A percentile compares a stretch with the other conserved stretches of the same genome.
phyloP scores from a whole-genome alignment of 2,888 invertebrate species.

The Patella ulyssiponensis region DNA sequence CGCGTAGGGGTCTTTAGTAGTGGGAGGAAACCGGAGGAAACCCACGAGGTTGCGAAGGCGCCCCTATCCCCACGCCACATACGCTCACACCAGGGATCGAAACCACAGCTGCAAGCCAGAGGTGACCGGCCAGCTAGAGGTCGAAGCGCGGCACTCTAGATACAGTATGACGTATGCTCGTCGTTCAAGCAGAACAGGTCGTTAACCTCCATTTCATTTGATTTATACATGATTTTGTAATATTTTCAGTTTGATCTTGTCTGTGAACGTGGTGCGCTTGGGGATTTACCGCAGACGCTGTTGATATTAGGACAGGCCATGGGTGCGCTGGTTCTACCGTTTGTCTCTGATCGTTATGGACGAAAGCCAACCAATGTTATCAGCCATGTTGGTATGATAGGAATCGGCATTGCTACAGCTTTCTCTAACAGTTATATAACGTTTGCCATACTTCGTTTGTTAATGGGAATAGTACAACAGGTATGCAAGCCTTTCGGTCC shows the following conservation, averaged over 20 bases:
- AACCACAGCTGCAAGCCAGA: too few relatives aligned
- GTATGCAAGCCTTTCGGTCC: not conserved
- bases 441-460: conserved; percentile 13
- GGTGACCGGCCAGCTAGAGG: too few relatives aligned
- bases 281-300: conserved; percentile 14
- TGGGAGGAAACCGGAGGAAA: too few relatives aligned
- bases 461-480: conserved; percentile 20
- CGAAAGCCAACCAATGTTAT: conserved; percentile 7
- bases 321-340: conserved; percentile 13
- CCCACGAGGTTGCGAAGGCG: too few relatives aligned
- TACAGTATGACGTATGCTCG: too few relatives aligned
- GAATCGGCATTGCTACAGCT: conserved; percentile 13
- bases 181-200: too few relatives aligned
- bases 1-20: too few relatives aligned
- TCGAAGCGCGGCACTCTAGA: too few relatives aligned
- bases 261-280: conserved; percentile 15
- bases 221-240: too few relatives aligned
- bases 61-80: too few relatives aligned
- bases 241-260: conserved; percentile 19
- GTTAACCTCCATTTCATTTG: too few relatives aligned
- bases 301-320: conserved; percentile 14
- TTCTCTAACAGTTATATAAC: conserved; percentile 13
- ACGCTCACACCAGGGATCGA: too few relatives aligned
- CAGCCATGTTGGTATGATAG: not conserved
- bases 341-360: conserved; percentile 18